Conservation (phyloP, 2,113 vertebrate species). For the Anhinga rufa region DNA sequence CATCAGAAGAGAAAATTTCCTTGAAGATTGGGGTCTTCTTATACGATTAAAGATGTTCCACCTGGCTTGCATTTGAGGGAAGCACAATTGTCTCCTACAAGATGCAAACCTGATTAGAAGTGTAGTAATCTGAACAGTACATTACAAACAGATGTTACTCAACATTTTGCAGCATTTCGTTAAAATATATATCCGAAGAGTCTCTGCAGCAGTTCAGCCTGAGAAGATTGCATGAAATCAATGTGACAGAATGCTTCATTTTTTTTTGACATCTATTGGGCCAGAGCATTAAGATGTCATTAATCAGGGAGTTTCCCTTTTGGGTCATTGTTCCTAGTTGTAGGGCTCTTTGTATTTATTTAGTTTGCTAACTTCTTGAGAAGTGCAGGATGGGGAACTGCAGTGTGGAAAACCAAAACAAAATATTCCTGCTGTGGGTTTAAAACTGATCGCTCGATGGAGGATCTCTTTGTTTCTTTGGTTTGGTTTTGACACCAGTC, state of each 20-base stretch:
- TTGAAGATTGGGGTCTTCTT: slow-evolving; percentile 72
- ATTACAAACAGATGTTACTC: slow-evolving; percentile 55
- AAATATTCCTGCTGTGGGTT: not conserved
- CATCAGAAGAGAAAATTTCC: slow-evolving; percentile 71
- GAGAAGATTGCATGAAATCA: slow-evolving; percentile 4
- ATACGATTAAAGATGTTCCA: slow-evolving; percentile 77
- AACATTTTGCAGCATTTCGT: not conserved
- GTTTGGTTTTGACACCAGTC: not conserved
- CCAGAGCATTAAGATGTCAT: not conserved
- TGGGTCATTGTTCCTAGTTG: not conserved
- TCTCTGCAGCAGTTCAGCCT: not conserved
- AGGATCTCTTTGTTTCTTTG: not conserved
- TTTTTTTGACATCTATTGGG: not conserved
- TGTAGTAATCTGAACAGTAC: slow-evolving; percentile 46
- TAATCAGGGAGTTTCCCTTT: not conserved
- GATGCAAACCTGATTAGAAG: slow-evolving; percentile 68
- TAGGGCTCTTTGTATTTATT: not conserved
- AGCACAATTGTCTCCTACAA: slow-evolving; percentile 55
- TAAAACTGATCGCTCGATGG: rapidly evolving
- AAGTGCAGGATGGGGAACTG: not conserved
- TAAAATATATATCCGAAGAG: not conserved
- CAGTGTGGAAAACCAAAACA: not conserved
- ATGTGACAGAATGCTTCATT: not conserved
- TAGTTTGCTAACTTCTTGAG: not conserved
- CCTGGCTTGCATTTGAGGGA: slow-evolving; percentile 43